Evolutionary conservation across 2,113 vertebrate species (phyloP).

Genomic region (Shinisaurus crocodilurus): DNA sequence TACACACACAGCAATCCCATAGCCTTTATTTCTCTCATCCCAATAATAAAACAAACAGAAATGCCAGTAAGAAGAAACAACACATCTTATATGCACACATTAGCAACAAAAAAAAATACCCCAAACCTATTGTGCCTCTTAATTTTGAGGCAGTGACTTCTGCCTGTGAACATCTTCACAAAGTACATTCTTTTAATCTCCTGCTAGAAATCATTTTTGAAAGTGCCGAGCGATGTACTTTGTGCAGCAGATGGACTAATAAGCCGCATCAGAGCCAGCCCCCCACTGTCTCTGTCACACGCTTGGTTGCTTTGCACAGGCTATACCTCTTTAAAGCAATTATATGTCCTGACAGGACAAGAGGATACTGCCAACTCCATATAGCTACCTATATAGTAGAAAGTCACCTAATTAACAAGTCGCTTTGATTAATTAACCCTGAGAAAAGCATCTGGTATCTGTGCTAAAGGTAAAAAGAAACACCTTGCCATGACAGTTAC

Average conservation of each 20-base stretch:
- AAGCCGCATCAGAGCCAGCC: constrained; percentile 20
- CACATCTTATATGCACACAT: not conserved
- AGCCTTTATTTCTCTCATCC: not conserved
- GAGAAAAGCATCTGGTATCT: constrained; percentile 52
- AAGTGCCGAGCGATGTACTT: constrained; percentile 40
- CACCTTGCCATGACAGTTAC: not conserved
- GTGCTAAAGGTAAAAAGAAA: constrained; percentile 29
- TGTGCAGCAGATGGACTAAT: constrained; percentile 58
- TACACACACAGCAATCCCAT: not conserved
- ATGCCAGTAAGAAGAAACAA: not conserved
- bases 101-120: not conserved
- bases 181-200: constrained; percentile 41
- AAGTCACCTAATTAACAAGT: constrained; percentile 60
- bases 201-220: constrained; percentile 43
- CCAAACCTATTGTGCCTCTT: not conserved
- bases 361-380: constrained; percentile 30
- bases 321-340: constrained; percentile 51
- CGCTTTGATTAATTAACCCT: constrained; percentile 57
- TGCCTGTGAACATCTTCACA: not conserved
- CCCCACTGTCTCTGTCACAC: constrained; percentile 47
- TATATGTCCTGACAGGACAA: constrained; percentile 40
- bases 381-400: constrained; percentile 34
- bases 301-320: constrained; percentile 4
- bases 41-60: not conserved
- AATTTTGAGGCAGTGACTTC: not conserved